These are phyloP conservation scores for Synanthedon tipuliformis DNA, from an alignment of 2,888 invertebrate species.

Conservation along the genomic window DNA sequence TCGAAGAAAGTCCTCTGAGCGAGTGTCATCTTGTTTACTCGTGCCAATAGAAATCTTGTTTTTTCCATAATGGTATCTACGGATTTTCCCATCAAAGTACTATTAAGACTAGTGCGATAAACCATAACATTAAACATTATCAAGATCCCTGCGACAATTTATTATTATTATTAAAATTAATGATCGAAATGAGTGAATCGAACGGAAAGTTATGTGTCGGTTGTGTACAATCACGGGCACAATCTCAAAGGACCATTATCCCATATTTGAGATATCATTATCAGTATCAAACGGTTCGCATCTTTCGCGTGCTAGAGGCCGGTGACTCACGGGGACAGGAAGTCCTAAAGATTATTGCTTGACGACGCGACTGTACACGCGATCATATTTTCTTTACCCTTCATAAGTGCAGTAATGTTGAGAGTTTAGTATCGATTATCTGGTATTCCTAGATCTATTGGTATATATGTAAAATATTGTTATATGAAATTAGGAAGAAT, in stretches of 20 bases:
- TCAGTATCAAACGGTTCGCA: background rate
- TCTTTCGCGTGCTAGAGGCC: conserved; percentile 19
- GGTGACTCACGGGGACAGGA: conserved; percentile 19
- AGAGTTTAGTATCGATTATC: no score
- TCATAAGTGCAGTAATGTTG: no score
- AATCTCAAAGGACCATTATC: background rate
- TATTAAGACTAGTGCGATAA: no score
- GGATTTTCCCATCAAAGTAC: background rate
- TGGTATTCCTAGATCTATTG: no score
- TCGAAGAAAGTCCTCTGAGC: conserved; percentile 24
- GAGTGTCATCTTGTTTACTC: conserved; percentile 5
- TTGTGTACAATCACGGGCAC: background rate
- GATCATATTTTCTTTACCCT: conserved; percentile 5
- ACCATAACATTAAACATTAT: no score
- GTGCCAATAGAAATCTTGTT: background rate
- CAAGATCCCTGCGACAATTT: no score
- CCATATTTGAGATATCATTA: background rate
- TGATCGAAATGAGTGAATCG: no score
- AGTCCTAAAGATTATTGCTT: conserved; percentile 15
- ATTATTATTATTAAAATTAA: no score
- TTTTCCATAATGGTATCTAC: background rate
- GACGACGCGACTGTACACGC: conserved; percentile 22
- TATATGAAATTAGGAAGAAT: no score
- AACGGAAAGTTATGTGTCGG: no score
- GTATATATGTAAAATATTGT: no score